Base-by-base conservation (phyloP, 2,797 vertebrate species). In the Aphelocoma californica region DNA sequence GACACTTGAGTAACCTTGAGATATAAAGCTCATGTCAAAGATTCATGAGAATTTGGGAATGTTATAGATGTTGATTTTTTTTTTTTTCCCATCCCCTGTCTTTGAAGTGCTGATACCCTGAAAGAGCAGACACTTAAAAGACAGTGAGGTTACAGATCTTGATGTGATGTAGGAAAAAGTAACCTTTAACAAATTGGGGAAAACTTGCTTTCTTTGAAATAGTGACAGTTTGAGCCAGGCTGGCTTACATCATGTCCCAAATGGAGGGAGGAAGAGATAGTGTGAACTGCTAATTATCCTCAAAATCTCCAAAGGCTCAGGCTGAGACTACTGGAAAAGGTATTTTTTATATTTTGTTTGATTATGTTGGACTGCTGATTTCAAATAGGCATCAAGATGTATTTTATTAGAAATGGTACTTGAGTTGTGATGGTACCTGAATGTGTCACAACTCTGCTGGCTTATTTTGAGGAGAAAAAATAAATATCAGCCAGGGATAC, bases 31-130 rank as follows among this genome's bases (percentile, higher is more conserved):
- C 8, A 9, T 71, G 19, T 31, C 28, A 57, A 78, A 77, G 45
- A 23, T 31, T 40, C 1, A 0, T 8, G 45, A 71, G 64, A 91
- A 36, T 58, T 87, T 25, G 57, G 23, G 18, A 85, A 7, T 67
- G 12, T 77, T 92, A 21, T 0, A 64, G 57, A 34, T 70, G 9
- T 36, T 67, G 26, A 9, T 51, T 9, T 25, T n/a, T 45, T 47
- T n/a, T 47, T 67, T 32, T 77, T 61, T 14, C 6, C 15, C 4
- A 1, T 3, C 14, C 10, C 6, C 6, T 0, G 0, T 56, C n/a
- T 91, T 61, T 83, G 79, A 71, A 65, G 79, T 3, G 18, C 31
- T 53, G 51, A 23, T 75, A 47, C 9, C 6, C n/a, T 81, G 42
- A 53, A 85, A 82, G 36, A 82, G 26, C 56, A 80, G 51, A 45